Evolutionary conservation across 2,888 invertebrate genomes (phyloP).

Genomic region (Spisula solida): DNA sequence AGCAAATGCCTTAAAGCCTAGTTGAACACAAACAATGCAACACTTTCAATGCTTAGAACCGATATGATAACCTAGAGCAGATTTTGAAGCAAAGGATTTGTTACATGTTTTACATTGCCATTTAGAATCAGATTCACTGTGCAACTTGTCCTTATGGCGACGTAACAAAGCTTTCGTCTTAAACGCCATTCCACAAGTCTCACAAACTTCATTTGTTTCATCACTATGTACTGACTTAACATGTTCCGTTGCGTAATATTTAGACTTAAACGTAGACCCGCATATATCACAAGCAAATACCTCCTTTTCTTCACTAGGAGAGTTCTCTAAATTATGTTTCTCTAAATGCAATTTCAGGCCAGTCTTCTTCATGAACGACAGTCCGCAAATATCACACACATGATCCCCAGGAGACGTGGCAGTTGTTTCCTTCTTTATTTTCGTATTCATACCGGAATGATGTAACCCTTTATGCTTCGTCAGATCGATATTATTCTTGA

Average conservation of each 20-base stretch:
- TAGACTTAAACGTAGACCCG: slow-evolving; percentile 41
- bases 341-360: slow-evolving; percentile 46
- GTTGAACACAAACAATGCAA: neutral
- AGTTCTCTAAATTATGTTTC: slow-evolving; percentile 36
- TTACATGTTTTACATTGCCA: slow-evolving; percentile 54
- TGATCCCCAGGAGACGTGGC: slow-evolving; percentile 17
- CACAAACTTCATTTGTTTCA: slow-evolving; percentile 48
- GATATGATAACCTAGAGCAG: slow-evolving; percentile 59
- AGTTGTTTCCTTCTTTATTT: neutral
- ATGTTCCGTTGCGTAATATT: slow-evolving; percentile 49
- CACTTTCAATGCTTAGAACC: slow-evolving; percentile 45
- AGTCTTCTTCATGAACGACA: slow-evolving; percentile 27
- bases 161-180: slow-evolving; percentile 35
- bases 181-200: slow-evolving; percentile 58
- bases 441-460: slow-evolving; percentile 43
- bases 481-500: slow-evolving; percentile 36
- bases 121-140: slow-evolving; percentile 19
- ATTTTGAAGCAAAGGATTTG: slow-evolving; percentile 42
- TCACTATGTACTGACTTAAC: slow-evolving; percentile 37
- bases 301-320: neutral
- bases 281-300: slow-evolving; percentile 54
- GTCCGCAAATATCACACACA: slow-evolving; percentile 58
- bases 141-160: slow-evolving; percentile 39
- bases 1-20: too few relatives aligned
- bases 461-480: slow-evolving; percentile 51